Base-by-base conservation (phyloP, 2,113 vertebrate genomes). In the Pipa parva region DNA sequence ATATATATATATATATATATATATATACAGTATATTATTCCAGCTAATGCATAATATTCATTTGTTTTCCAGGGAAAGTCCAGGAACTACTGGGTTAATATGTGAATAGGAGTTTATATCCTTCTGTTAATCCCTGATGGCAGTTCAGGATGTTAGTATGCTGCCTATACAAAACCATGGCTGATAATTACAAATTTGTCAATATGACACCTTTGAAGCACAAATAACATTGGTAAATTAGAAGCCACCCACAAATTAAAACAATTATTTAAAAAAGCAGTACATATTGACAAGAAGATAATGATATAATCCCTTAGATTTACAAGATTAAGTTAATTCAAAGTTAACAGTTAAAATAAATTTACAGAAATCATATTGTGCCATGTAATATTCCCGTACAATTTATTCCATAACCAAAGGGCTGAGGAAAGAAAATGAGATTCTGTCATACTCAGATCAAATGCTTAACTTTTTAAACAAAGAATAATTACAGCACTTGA, bases 301-400 rank as follows among this genome's bases (percentile, higher is more conserved):
- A 27, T 59, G 60, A 31, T 60, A 51, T 69, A 69, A 69, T 69
- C 65, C 31, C 22, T 15, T 17, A 50, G 65, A 69, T 69, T 69
- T 69, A 60, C 56, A 69, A 49, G 57, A 69, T 69, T 69, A 69
- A 60, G 57, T 69, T 69, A 69, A 69, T 69, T 69, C 60, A 57
- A 60, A 69, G 55, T 59, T 45, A 57, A 51, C 65, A 60, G 60
- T 60, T 69, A 57, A 69, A 69, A 69, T 69, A 60, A 56, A 60
- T 69, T 69, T 69, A 69, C 60, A 57, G 56, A 69, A 60, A 69
- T 69, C 25, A 69, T 56, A 69, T 59, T 60, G 56, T 52, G 45
- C 46, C 29, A 69, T 59, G 50, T 69, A 60, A 69, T 69, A 69
- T 69, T 69, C 57, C 15, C 25, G 21, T 60, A 27, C 50, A 69